Evolutionary conservation across 2,113 vertebrate genomes (phyloP).

Genomic region (Sinocyclocheilus rhinocerous): DNA sequence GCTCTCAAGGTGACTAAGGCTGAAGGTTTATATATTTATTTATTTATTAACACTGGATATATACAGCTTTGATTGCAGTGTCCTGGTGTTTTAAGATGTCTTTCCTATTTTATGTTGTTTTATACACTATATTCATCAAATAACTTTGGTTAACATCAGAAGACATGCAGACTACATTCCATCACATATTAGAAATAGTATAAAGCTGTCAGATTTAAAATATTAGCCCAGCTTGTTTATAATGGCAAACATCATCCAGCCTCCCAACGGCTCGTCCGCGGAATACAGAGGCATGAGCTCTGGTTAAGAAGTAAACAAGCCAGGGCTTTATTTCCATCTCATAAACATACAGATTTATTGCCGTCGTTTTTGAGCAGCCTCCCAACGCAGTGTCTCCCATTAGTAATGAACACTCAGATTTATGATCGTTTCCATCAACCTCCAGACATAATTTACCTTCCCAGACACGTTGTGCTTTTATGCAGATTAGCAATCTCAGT

Average conservation of each 20-base stretch:
- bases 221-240: conserved; percentile 31
- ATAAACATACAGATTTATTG: conserved; percentile 82
- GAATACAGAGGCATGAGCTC: conserved; percentile 66
- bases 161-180: conserved; percentile 7
- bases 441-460: conserved; percentile 68
- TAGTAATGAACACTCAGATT: conserved; percentile 76
- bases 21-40: not conserved
- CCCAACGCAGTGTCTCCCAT: conserved; percentile 71
- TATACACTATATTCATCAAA: not conserved
- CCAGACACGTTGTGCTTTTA: conserved; percentile 67
- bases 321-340: conserved; percentile 75
- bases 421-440: conserved; percentile 72
- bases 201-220: conserved; percentile 42
- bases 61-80: not conserved
- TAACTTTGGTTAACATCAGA: conserved; percentile 14
- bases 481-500: conserved; percentile 68
- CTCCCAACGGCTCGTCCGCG: conserved; percentile 43
- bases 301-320: conserved; percentile 73
- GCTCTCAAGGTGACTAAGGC: conserved; percentile 1
- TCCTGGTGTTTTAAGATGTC: not conserved
- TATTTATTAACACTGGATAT: not conserved
- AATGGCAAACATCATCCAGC: conserved; percentile 12
- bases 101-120: conserved; percentile 16
- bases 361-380: conserved; percentile 71
- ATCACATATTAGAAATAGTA: conserved; percentile 4